These are phyloP conservation scores for Maconellicoccus hirsutus DNA, from an alignment of 1,140 invertebrate genomes.

Conservation along the genomic window DNA sequence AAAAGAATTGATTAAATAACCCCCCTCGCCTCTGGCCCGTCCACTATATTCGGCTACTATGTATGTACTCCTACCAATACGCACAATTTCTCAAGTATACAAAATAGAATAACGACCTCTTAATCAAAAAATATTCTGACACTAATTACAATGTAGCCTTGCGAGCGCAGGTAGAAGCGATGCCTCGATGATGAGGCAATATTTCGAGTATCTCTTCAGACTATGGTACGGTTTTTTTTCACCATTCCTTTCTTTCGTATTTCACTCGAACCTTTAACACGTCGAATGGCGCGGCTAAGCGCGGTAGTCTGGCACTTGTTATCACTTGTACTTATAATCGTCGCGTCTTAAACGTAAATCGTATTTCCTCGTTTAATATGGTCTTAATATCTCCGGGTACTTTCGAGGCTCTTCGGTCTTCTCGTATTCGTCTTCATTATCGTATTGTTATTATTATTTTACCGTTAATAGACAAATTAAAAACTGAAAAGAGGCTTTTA, in stretches of 20 bases:
- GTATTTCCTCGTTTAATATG: neutral
- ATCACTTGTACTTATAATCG: slow-evolving; percentile 5
- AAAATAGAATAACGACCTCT: slow-evolving; percentile 21
- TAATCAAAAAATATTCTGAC: slow-evolving; percentile 22
- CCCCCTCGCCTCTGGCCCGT: neutral
- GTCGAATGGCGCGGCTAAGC: neutral
- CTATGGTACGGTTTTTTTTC: neutral
- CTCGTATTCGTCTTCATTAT: slow-evolving; percentile 14
- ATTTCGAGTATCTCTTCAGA: slow-evolving; percentile 20
- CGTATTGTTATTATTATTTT: slow-evolving; percentile 18
- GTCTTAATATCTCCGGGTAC: neutral
- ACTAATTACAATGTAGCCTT: slow-evolving; percentile 18
- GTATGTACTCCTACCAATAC: neutral
- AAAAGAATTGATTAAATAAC: neutral
- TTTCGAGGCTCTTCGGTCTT: neutral
- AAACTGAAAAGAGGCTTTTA: neutral
- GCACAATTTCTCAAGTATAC: slow-evolving; percentile 3
- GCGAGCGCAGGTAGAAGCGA: neutral
- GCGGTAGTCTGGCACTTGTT: slow-evolving; percentile 1
- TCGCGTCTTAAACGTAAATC: neutral
- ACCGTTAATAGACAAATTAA: slow-evolving; percentile 22
- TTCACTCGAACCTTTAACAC: neutral
- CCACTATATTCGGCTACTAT: no score
- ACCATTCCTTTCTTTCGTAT: neutral
- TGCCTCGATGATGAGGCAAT: slow-evolving; percentile 18